Evolutionary conservation across 1,140 invertebrate genomes (phyloP).

Genomic region (Procambarus clarkii): DNA sequence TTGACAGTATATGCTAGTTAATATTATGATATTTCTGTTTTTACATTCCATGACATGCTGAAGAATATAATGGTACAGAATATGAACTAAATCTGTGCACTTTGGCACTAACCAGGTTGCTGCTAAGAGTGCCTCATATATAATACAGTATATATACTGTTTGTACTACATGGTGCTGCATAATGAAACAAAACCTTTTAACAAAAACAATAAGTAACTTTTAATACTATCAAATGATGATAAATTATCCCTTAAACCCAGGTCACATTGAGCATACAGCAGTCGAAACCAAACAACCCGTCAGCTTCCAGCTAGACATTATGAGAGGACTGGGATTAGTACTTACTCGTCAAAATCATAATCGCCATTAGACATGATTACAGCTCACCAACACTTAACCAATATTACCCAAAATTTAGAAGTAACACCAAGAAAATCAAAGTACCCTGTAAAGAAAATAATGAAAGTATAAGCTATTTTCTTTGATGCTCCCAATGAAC

Average conservation of each 20-base stretch:
- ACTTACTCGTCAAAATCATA: slow-evolving; percentile 51
- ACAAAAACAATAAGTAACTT: too few relatives aligned
- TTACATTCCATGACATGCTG: too few relatives aligned
- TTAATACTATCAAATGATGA: too few relatives aligned
- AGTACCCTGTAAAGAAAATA: slow-evolving; percentile 46
- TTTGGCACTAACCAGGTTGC: too few relatives aligned
- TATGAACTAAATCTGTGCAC: too few relatives aligned
- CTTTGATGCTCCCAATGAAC: neutral
- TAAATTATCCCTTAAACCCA: slow-evolving; percentile 35
- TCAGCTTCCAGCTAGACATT: neutral
- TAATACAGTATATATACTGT: too few relatives aligned
- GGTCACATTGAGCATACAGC: neutral
- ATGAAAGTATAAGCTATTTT: neutral
- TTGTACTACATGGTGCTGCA: too few relatives aligned
- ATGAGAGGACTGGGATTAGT: neutral
- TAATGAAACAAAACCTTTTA: too few relatives aligned
- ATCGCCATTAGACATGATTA: slow-evolving; percentile 51
- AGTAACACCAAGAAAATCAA: slow-evolving; percentile 32
- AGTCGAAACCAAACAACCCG: slow-evolving; percentile 17
- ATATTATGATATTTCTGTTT: too few relatives aligned
- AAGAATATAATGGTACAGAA: too few relatives aligned
- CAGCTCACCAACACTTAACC: slow-evolving; percentile 17
- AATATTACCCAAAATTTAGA: slow-evolving; percentile 37
- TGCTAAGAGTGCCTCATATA: too few relatives aligned
- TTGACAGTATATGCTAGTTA: too few relatives aligned